phyloP scores from a whole-genome alignment of 2,888 invertebrate species.

The Drosophila prolongata region DNA sequence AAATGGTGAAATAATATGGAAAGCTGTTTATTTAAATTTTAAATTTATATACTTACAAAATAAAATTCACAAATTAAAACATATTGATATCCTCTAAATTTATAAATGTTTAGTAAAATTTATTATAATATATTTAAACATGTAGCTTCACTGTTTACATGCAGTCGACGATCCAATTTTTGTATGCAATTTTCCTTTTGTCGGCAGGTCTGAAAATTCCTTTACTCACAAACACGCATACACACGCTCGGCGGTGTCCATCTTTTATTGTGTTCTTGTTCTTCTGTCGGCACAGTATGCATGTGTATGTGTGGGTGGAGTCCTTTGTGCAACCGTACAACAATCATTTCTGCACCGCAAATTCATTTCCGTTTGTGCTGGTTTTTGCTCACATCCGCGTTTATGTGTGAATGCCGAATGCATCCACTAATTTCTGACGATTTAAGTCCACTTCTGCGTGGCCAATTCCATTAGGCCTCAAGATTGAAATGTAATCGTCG shows the following conservation, averaged over 20 bases:
- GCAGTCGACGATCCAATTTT: constrained; percentile 48
- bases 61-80: no score
- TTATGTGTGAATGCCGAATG: constrained; percentile 48
- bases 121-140: no score
- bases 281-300: constrained; percentile 10
- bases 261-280: constrained; percentile 45
- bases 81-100: no score
- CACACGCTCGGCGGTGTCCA: constrained; percentile 28
- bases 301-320: constrained; percentile 25
- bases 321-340: constrained; percentile 69
- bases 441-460: constrained; percentile 50
- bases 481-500: constrained; percentile 6
- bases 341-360: constrained; percentile 75
- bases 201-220: constrained; percentile 39
- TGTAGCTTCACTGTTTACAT: constrained; percentile 27
- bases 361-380: constrained; percentile 70
- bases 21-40: no score
- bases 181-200: constrained; percentile 52
- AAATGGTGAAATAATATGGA: no score
- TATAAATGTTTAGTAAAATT: no score
- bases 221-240: constrained; percentile 42
- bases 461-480: constrained; percentile 48
- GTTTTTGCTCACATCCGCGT: constrained; percentile 29
- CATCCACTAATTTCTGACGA: constrained; percentile 66
- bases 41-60: no score